Conservation (phyloP, 2,113 vertebrate species). For the Vulpes ferrilata region DNA sequence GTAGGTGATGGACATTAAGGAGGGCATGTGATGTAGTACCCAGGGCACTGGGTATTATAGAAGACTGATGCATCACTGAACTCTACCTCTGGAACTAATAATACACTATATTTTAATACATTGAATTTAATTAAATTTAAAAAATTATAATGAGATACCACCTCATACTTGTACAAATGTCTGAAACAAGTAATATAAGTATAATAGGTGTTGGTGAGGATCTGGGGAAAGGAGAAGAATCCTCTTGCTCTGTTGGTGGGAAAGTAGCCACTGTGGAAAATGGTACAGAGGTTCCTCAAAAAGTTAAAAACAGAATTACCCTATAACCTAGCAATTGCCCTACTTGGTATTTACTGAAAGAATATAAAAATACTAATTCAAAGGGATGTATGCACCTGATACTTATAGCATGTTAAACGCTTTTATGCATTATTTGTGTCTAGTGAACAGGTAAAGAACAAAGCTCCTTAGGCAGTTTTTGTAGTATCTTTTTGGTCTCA, state of each 20-base stretch:
- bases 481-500: not conserved
- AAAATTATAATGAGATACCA: not conserved
- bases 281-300: not conserved
- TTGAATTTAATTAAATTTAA: not conserved
- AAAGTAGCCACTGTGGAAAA: not conserved
- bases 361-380: not conserved
- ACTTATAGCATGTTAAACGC: not conserved
- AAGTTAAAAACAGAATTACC: not conserved
- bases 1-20: too few species aligned
- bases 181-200: not conserved
- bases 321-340: not conserved
- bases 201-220: not conserved
- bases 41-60: too few species aligned
- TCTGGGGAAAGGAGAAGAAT: not conserved
- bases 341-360: not conserved
- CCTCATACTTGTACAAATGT: not conserved
- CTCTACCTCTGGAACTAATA: not conserved
- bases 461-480: not conserved
- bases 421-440: slow-evolving; percentile 10
- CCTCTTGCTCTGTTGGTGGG: not conserved
- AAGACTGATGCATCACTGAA: too few species aligned
- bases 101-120: not conserved
- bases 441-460: slow-evolving; percentile 8
- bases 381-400: not conserved
- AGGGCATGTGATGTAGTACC: too few species aligned